Conservation (phyloP, 2,888 invertebrate genomes). For the Homarus gammarus region DNA sequence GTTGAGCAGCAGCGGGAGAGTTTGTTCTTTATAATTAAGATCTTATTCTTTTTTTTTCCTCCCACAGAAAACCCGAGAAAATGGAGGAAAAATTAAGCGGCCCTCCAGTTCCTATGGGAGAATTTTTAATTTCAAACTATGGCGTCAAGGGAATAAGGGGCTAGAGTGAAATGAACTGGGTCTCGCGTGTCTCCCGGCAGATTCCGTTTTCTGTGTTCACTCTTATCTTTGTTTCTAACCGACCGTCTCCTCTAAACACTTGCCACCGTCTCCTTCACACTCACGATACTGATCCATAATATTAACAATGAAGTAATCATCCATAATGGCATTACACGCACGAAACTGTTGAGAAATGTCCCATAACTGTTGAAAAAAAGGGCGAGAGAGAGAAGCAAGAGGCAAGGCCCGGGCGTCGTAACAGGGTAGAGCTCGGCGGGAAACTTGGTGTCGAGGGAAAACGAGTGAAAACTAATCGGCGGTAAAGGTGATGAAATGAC, state of each 20-base stretch:
- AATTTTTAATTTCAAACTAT: constrained; percentile 71
- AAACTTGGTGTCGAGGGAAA: constrained; percentile 45
- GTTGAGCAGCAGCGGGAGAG: constrained; percentile 53
- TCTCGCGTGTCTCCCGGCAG: constrained; percentile 40
- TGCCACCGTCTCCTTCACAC: constrained; percentile 7
- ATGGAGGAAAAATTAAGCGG: constrained; percentile 71
- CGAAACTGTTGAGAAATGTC: constrained; percentile 14
- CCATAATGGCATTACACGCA: neutral
- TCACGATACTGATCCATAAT: neutral
- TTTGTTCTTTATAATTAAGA: constrained; percentile 69
- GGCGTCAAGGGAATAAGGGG: constrained; percentile 59
- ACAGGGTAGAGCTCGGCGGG: constrained; percentile 34
- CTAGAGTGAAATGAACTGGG: constrained; percentile 67
- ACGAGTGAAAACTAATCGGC: constrained; percentile 59
- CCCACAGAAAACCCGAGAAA: constrained; percentile 53
- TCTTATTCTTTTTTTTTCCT: constrained; percentile 41
- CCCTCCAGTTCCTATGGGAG: constrained; percentile 67
- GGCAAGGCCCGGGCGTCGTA: neutral
- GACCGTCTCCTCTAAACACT: neutral
- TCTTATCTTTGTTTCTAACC: neutral
- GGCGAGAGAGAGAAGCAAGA: neutral
- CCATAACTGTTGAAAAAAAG: constrained; percentile 33
- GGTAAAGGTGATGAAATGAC: constrained; percentile 63
- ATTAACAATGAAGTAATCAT: neutral
- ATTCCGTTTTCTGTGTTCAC: constrained; percentile 25